A percentile compares a stretch with the other conserved stretches of the same genome.
Conservation (phyloP, 2,888 invertebrate species). For the Drosophila tanythrix region DNA sequence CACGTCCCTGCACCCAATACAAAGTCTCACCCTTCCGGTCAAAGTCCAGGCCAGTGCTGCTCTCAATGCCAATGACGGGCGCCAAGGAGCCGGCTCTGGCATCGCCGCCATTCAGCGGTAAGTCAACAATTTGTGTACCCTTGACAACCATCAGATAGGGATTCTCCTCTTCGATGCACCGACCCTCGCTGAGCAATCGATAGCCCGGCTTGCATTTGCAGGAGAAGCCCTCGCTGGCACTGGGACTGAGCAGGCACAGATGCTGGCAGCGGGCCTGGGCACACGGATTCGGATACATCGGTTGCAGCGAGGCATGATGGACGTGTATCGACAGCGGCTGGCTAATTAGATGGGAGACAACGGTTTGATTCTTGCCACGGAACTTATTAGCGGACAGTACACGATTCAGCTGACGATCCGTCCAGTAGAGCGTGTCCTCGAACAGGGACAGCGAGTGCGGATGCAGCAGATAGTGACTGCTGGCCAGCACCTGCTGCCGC, state of each 20-base stretch:
- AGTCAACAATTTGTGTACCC: constrained; percentile 94
- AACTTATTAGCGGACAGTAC: constrained; percentile 96
- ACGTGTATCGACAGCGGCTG: constrained; percentile 98
- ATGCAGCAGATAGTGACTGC: constrained; percentile 96
- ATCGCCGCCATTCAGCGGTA: constrained; percentile 91
- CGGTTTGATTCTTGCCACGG: constrained; percentile 95
- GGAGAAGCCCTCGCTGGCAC: constrained; percentile 88
- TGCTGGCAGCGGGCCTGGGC: constrained; percentile 91
- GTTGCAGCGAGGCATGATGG: constrained; percentile 97
- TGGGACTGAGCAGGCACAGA: constrained; percentile 95
- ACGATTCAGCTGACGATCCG: constrained; percentile 95
- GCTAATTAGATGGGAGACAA: constrained; percentile 96
- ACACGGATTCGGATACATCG: constrained; percentile 92
- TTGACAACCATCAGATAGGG: constrained; percentile 96
- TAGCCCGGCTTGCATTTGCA: constrained; percentile 97
- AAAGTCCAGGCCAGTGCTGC: constrained; percentile 95
- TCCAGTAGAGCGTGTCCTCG: constrained; percentile 98
- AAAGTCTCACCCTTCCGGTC: constrained; percentile 93
- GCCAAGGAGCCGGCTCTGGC: constrained; percentile 92
- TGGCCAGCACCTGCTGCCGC: constrained; percentile 93
- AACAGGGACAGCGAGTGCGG: constrained; percentile 97
- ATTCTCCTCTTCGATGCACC: constrained; percentile 93
- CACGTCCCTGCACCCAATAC: constrained; percentile 94
- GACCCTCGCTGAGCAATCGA: constrained; percentile 88
- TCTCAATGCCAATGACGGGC: constrained; percentile 94